Conservation (phyloP, 2,888 invertebrate genomes). For the Iselma pallidipennis region DNA sequence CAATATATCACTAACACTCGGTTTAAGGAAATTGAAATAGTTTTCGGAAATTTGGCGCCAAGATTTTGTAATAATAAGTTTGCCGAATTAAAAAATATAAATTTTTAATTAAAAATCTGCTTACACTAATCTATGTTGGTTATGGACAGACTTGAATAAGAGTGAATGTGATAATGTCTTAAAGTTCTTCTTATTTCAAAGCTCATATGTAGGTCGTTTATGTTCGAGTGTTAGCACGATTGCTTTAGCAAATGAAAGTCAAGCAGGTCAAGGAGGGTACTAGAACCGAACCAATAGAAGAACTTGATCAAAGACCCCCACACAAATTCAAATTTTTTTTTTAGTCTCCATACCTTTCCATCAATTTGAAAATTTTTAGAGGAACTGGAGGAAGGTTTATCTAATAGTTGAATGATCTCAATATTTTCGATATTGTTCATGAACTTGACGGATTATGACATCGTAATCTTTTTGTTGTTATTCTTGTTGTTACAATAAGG, state of each 20-base stretch:
- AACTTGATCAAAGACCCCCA: not conserved
- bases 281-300: conserved; percentile 7
- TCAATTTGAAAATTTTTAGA: not conserved
- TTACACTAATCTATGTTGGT: conserved; percentile 50
- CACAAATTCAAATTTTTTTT: not conserved
- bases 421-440: not conserved
- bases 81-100: conserved; percentile 11
- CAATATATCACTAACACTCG: conserved; percentile 17
- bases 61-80: not conserved
- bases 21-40: too few species aligned
- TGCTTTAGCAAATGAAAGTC: conserved; percentile 43
- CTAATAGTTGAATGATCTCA: not conserved
- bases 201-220: conserved; percentile 54
- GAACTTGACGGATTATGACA: too few species aligned
- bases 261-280: conserved; percentile 53
- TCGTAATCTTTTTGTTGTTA: too few species aligned
- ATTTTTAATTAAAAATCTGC: conserved; percentile 36
- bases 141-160: conserved; percentile 44
- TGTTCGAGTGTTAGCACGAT: conserved; percentile 46
- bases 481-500: not conserved
- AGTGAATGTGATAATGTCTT: conserved; percentile 56
- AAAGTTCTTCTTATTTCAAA: conserved; percentile 58
- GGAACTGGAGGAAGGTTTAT: not conserved
- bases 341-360: not conserved
- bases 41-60: conserved; percentile 26